phyloP scores from a whole-genome alignment of 2,888 invertebrate species.

The Strigamia crassipes region DNA sequence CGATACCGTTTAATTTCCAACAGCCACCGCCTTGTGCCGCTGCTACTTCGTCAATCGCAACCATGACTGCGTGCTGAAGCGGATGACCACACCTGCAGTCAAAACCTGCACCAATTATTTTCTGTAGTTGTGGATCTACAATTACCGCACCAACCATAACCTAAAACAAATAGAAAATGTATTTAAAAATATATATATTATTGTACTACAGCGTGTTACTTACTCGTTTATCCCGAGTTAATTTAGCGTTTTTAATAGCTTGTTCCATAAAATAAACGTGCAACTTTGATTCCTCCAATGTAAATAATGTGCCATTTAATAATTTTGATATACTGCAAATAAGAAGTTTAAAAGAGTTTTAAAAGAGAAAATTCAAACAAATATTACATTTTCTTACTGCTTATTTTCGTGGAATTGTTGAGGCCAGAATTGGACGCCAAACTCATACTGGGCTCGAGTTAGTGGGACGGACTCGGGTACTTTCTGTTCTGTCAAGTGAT shows the following conservation, averaged over 20 bases:
- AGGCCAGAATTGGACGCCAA: conserved; percentile 72
- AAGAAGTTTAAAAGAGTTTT: conserved; percentile 8
- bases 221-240: not conserved
- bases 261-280: conserved; percentile 68
- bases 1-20: conserved; percentile 56
- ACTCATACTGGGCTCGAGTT: conserved; percentile 70
- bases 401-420: conserved; percentile 82
- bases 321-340: conserved; percentile 53
- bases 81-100: conserved; percentile 66
- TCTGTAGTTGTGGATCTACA: conserved; percentile 72
- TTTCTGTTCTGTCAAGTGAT: conserved; percentile 35
- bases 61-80: conserved; percentile 81
- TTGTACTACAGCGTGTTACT: not conserved
- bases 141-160: conserved; percentile 66
- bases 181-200: not conserved
- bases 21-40: conserved; percentile 78
- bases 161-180: conserved; percentile 14
- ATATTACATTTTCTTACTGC: conserved; percentile 54
- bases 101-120: conserved; percentile 72
- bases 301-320: conserved; percentile 73
- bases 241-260: conserved; percentile 64
- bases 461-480: conserved; percentile 70
- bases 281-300: conserved; percentile 61
- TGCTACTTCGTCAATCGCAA: conserved; percentile 84
- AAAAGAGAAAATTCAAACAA: not conserved